phyloP scores from a whole-genome alignment of 2,797 vertebrate genomes.

The Cyclura pinguis region DNA sequence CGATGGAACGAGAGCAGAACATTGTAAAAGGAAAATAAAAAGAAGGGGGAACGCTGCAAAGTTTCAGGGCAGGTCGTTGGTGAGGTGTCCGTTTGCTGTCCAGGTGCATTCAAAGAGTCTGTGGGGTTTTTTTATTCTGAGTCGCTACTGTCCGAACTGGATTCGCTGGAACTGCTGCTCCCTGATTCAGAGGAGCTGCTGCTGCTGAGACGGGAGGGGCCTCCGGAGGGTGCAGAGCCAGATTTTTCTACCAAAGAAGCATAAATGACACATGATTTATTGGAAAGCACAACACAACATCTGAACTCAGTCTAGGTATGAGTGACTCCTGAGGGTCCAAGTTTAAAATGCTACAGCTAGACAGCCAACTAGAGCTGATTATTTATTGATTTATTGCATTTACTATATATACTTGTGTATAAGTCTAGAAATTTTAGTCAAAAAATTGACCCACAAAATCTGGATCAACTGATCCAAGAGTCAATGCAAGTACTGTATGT shows the following conservation, averaged over 20 bases:
- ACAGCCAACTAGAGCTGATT: no score
- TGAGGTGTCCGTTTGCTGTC: slow-evolving; percentile 16
- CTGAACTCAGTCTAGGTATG: neutral
- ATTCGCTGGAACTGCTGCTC: slow-evolving; percentile 88
- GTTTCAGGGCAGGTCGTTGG: slow-evolving; percentile 7
- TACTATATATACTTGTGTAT: no score
- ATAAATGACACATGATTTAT: neutral
- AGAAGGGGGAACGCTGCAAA: slow-evolving; percentile 31
- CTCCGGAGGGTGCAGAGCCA: slow-evolving; percentile 84
- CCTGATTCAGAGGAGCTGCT: slow-evolving; percentile 90
- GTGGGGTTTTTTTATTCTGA: slow-evolving; percentile 83
- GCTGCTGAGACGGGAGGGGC: slow-evolving; percentile 88
- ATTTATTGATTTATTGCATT: no score
- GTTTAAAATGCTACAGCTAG: no score
- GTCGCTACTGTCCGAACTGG: slow-evolving; percentile 92
- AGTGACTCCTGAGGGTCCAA: neutral
- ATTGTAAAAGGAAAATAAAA: slow-evolving; percentile 6
- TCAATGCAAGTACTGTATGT: no score
- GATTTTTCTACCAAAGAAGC: slow-evolving; percentile 82
- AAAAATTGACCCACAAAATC: no score
- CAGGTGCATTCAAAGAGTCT: slow-evolving; percentile 31
- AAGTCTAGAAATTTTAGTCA: no score
- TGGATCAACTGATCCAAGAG: no score
- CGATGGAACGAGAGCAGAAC: neutral
- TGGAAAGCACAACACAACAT: neutral